These are phyloP conservation scores for Plebejus anna DNA, from an alignment of 2,888 invertebrate genomes.

Conservation along the genomic window DNA sequence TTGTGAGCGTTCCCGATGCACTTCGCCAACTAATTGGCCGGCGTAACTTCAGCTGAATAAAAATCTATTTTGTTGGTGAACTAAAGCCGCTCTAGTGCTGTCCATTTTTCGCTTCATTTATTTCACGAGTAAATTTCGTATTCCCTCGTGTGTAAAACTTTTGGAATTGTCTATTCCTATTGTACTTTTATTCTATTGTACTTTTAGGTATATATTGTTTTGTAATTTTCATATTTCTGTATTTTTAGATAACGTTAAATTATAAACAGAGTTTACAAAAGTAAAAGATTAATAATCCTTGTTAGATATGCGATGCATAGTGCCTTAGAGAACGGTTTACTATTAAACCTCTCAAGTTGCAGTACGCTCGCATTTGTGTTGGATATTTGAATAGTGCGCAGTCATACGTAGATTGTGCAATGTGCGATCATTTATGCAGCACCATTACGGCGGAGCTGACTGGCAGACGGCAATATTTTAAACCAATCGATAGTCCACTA, in stretches of 20 bases:
- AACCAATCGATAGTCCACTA: conserved; percentile 17
- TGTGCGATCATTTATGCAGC: conserved; percentile 7
- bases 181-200: not conserved
- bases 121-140: conserved; percentile 35
- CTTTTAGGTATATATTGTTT: not conserved
- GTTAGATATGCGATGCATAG: too few species aligned
- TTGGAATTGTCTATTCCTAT: not conserved
- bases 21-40: conserved; percentile 66
- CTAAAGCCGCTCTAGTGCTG: conserved; percentile 41
- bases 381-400: not conserved
- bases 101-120: conserved; percentile 36
- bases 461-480: conserved; percentile 19
- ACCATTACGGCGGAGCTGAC: not conserved
- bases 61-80: conserved; percentile 58
- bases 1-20: conserved; percentile 61
- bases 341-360: not conserved
- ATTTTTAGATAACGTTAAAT: not conserved
- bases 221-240: not conserved
- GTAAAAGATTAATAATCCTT: too few species aligned
- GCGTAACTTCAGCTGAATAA: conserved; percentile 62
- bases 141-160: conserved; percentile 30
- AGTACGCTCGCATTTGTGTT: not conserved
- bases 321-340: not conserved
- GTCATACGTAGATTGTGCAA: not conserved
- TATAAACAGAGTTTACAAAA: too few species aligned